phyloP scores from a whole-genome alignment of 2,888 invertebrate species.

The Leucania comma region DNA sequence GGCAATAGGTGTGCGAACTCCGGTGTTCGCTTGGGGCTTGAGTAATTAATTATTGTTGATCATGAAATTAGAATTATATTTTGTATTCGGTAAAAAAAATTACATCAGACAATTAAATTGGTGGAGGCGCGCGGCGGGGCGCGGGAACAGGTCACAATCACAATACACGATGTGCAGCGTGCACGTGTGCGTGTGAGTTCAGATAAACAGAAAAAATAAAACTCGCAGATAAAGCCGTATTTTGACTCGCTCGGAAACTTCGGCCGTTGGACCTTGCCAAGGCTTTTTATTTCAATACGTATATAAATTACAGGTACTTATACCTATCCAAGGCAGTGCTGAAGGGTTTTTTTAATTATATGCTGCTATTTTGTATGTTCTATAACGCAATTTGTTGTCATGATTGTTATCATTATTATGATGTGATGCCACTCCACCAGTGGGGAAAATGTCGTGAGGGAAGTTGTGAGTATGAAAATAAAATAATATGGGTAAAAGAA shows the following conservation, averaged over 20 bases:
- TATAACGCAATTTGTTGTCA: neutral
- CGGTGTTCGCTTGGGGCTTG: too few species aligned
- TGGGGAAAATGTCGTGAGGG: neutral
- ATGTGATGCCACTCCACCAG: neutral
- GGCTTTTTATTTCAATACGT: slow-evolving; percentile 44
- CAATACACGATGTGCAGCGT: slow-evolving; percentile 73
- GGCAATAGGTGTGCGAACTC: too few species aligned
- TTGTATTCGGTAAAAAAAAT: neutral
- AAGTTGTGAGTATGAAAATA: too few species aligned
- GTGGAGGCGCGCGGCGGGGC: slow-evolving; percentile 56
- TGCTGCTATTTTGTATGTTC: neutral
- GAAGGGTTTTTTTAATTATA: neutral
- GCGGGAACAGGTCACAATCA: too few species aligned
- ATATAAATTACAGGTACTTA: slow-evolving; percentile 8
- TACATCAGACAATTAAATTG: slow-evolving; percentile 52
- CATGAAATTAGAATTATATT: slow-evolving; percentile 1
- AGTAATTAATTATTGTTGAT: neutral
- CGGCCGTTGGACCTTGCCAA: slow-evolving; percentile 37
- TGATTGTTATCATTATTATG: too few species aligned
- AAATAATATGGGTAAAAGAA: too few species aligned
- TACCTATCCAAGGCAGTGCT: neutral
- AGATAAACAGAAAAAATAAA: slow-evolving; percentile 62
- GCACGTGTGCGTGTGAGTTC: slow-evolving; percentile 66
- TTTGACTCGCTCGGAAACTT: slow-evolving; percentile 58
- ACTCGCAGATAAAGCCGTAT: slow-evolving; percentile 64